Percentiles rank a stretch among this genome's conserved stretches.
Evolutionary conservation across 2,888 invertebrate species (phyloP).

Genomic region (Cremastinae sp.): DNA sequence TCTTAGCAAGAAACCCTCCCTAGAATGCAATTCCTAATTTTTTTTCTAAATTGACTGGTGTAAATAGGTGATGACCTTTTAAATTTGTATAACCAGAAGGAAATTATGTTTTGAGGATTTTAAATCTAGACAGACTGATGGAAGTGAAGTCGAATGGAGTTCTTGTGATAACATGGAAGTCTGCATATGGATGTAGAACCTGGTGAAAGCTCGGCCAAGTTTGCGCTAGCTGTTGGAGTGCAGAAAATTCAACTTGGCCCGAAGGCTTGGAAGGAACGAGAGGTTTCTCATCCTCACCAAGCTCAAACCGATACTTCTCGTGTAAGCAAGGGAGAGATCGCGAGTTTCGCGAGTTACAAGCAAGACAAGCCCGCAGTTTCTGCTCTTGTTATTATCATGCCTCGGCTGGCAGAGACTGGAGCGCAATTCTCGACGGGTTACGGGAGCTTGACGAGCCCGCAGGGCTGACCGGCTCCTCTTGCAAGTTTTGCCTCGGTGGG

Average conservation of each 20-base stretch:
- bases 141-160: too few relatives aligned
- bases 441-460: conserved; percentile 76
- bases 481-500: conserved; percentile 68
- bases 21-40: too few relatives aligned
- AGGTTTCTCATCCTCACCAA: conserved; percentile 38
- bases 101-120: too few relatives aligned
- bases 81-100: too few relatives aligned
- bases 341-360: conserved; percentile 38
- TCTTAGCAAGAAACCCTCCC: neutral
- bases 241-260: conserved; percentile 38
- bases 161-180: neutral
- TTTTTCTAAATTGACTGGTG: too few relatives aligned
- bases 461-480: conserved; percentile 74
- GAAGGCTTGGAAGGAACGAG: conserved; percentile 31
- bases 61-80: too few relatives aligned
- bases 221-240: conserved; percentile 21
- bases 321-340: conserved; percentile 28
- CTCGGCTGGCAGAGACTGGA: conserved; percentile 8
- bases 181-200: neutral
- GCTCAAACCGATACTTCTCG: conserved; percentile 37
- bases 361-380: conserved; percentile 34
- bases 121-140: too few relatives aligned
- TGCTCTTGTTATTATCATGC: conserved; percentile 47
- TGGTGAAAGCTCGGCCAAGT: conserved; percentile 44
- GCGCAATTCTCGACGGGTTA: conserved; percentile 55